Percentiles rank a stretch among this genome's conserved stretches.
Conservation (phyloP, 2,113 vertebrate species). For the Semnornis frantzii region DNA sequence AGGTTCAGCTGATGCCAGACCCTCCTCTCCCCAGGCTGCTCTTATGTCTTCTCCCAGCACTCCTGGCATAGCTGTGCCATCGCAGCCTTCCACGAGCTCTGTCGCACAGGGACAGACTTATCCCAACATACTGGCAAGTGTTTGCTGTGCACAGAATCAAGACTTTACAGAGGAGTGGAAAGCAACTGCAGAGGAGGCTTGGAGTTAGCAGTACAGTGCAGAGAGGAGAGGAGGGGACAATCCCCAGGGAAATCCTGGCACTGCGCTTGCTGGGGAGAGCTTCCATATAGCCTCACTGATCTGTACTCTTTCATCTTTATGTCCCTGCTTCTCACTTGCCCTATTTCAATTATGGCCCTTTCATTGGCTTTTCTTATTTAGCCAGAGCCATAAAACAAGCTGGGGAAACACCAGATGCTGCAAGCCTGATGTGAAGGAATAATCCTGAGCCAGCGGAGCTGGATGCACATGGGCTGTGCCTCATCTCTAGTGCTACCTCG, state of each 20-base stretch:
- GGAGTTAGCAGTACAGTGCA: neutral
- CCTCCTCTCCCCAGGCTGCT: neutral
- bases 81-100: neutral
- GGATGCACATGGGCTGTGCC: neutral
- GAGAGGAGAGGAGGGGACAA: neutral
- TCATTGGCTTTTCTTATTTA: slow-evolving; percentile 50
- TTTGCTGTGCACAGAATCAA: neutral
- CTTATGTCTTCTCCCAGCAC: neutral
- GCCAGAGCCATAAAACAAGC: slow-evolving; percentile 31
- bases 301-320: slow-evolving; percentile 49
- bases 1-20: neutral
- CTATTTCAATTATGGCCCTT: slow-evolving; percentile 37
- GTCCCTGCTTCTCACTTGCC: slow-evolving; percentile 15
- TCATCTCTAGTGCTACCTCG: slow-evolving; percentile 8
- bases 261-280: neutral
- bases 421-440: slow-evolving; percentile 20
- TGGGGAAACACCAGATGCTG: slow-evolving; percentile 3
- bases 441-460: neutral
- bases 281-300: neutral
- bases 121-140: neutral
- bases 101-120: neutral
- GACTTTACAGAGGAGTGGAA: neutral
- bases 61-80: rapidly evolving
- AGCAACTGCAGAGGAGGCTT: neutral
- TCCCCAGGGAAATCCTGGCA: slow-evolving; percentile 10